phyloP scores from a whole-genome alignment of 2,888 invertebrate genomes.

The Acrobasis suavella region DNA sequence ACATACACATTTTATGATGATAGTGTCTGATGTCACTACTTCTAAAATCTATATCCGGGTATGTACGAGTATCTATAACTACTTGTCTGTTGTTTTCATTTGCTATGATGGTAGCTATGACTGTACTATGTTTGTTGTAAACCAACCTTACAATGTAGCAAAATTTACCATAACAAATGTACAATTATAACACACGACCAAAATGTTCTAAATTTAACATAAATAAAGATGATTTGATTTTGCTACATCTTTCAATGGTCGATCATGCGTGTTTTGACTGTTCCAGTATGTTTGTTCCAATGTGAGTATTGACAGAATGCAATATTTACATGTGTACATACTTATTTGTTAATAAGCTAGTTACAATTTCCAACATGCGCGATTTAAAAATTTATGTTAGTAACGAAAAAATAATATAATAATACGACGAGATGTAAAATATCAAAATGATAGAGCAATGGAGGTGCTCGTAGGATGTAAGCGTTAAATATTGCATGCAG shows the following conservation, averaged over 20 bases:
- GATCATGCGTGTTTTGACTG: slow-evolving; percentile 62
- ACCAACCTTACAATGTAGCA: slow-evolving; percentile 22
- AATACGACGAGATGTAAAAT: slow-evolving; percentile 55
- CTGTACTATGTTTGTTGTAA: slow-evolving; percentile 44
- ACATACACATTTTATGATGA: slow-evolving; percentile 39
- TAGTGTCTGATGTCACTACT: slow-evolving; percentile 37
- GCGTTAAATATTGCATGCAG: slow-evolving; percentile 83
- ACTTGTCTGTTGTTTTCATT: slow-evolving; percentile 38
- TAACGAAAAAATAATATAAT: slow-evolving; percentile 60
- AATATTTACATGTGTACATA: slow-evolving; percentile 76
- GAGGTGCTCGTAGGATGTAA: slow-evolving; percentile 65
- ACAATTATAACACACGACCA: not conserved
- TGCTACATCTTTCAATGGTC: slow-evolving; percentile 48
- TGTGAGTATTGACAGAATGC: slow-evolving; percentile 79
- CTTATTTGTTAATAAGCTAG: slow-evolving; percentile 52
- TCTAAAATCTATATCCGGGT: slow-evolving; percentile 40
- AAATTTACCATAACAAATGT: slow-evolving; percentile 26
- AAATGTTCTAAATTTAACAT: not conserved
- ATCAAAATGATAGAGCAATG: slow-evolving; percentile 62
- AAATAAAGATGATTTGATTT: slow-evolving; percentile 24
- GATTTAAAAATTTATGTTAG: slow-evolving; percentile 54
- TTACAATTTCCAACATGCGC: slow-evolving; percentile 59
- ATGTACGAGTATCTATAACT: slow-evolving; percentile 34
- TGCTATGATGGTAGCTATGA: slow-evolving; percentile 43
- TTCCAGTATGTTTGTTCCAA: slow-evolving; percentile 38